Evolutionary conservation across 1,140 invertebrate genomes (phyloP).

Genomic region (Camponotus pennsylvanicus): DNA sequence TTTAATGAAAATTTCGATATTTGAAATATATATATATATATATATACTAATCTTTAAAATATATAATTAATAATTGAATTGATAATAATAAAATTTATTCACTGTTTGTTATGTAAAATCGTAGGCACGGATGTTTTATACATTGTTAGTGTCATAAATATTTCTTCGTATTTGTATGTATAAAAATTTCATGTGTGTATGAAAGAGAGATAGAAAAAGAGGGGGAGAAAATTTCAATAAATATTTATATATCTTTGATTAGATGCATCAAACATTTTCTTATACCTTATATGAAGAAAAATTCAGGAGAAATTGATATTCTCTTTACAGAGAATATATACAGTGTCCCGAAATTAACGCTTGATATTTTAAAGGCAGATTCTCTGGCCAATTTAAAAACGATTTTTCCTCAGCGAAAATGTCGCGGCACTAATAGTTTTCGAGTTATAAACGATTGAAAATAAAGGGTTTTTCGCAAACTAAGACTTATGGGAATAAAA

Average conservation of each 20-base stretch:
- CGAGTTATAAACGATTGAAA: too few relatives aligned
- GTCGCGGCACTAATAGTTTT: too few relatives aligned
- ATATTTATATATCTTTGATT: background rate
- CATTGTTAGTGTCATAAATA: too few relatives aligned
- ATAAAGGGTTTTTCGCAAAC: too few relatives aligned
- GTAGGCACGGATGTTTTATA: background rate
- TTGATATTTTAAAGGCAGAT: too few relatives aligned
- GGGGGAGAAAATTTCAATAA: background rate
- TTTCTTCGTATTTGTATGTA: too few relatives aligned
- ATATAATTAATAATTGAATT: slow-evolving; percentile 13
- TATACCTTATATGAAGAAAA: background rate
- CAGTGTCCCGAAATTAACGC: too few relatives aligned
- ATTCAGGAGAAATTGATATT: background rate
- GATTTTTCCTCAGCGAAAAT: too few relatives aligned
- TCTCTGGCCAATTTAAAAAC: too few relatives aligned
- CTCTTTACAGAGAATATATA: too few relatives aligned
- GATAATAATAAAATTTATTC: background rate
- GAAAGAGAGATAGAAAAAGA: background rate
- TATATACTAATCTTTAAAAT: background rate
- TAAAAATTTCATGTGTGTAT: background rate
- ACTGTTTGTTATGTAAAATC: background rate
- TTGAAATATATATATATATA: background rate
- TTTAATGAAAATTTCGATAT: slow-evolving; percentile 2
- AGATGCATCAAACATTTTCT: background rate
- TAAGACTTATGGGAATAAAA: too few relatives aligned